Evolutionary conservation across 2,797 vertebrate genomes (phyloP), one percentile per base, ranked within the genome.

Genomic region (Crocidura indochinensis): DNA sequence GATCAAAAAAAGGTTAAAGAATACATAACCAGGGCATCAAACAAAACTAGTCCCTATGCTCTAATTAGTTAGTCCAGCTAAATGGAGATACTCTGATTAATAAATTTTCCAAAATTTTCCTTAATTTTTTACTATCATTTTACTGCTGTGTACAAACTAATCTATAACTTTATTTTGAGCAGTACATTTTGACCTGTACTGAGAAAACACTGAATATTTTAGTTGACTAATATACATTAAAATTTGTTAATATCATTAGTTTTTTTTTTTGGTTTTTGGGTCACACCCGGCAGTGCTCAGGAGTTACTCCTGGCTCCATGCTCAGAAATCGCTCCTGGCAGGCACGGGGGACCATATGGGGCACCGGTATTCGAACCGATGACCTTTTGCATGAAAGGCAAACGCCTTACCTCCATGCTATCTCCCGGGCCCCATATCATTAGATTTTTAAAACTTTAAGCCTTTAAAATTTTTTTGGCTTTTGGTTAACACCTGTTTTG

Each of bases 381-480:
- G n/a, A n/a, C n/a, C n/a, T n/a, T n/a, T n/a, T n/a, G n/a, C n/a
- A n/a, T n/a, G n/a, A n/a, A n/a, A n/a, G n/a, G n/a, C n/a, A n/a
- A n/a, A n/a, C n/a, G n/a, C n/a, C n/a, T n/a, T n/a, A n/a, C n/a
- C n/a, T n/a, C n/a, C n/a, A n/a, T n/a, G n/a, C n/a, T n/a, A n/a
- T n/a, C n/a, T n/a, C n/a, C n/a, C n/a, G n/a, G n/a, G n/a, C n/a
- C n/a, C n/a, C n/a, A n/a, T n/a, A n/a, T n/a, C n/a, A n/a, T n/a
- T n/a, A n/a, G n/a, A n/a, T n/a, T n/a, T 76, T 93, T 69, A 51
- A 86, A 90, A 77, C 22, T 79, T 78, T 65, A 80, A 93, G 80
- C 12, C n/a, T 77, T 80, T 79, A 94, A 77, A 49, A 38, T 60
- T 53, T 53, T 53, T 60, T 60, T 60, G 15, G 56, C 51, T 51